phyloP scores from a whole-genome alignment of 2,113 vertebrate species.

The Brachionichthys hirsutus region DNA sequence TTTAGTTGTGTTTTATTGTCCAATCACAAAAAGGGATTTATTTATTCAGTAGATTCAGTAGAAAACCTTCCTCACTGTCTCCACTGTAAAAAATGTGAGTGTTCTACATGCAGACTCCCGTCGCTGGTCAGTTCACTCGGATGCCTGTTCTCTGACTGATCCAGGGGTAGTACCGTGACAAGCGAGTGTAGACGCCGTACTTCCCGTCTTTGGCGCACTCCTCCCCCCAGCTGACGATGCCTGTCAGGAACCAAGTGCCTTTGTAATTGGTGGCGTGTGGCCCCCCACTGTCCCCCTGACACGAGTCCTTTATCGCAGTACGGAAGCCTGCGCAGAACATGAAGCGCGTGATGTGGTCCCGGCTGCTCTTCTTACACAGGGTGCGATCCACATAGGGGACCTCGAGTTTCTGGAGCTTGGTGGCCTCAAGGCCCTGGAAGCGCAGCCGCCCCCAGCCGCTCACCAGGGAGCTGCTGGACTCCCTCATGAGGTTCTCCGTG shows the following conservation, averaged over 20 bases:
- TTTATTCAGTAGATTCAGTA: not conserved
- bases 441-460: slow-evolving; percentile 86
- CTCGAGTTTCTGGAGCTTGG: slow-evolving; percentile 80
- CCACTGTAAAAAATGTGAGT: too few species aligned
- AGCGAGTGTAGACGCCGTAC: slow-evolving; percentile 90
- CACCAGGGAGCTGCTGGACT: slow-evolving; percentile 73
- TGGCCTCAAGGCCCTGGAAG: slow-evolving; percentile 67
- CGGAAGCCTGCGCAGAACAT: slow-evolving; percentile 94
- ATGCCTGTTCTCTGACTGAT: slow-evolving; percentile 76
- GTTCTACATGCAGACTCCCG: not conserved
- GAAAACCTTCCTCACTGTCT: not conserved
- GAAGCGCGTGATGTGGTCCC: slow-evolving; percentile 73
- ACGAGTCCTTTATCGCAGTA: slow-evolving; percentile 78
- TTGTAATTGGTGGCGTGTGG: slow-evolving; percentile 83
- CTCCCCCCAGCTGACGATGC: slow-evolving; percentile 96
- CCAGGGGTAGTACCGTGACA: slow-evolving; percentile 85
- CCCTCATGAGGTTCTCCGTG: slow-evolving; percentile 78
- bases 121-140: slow-evolving; percentile 5
- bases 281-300: slow-evolving; percentile 92
- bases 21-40: not conserved
- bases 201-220: slow-evolving; percentile 87
- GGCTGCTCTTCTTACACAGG: slow-evolving; percentile 82
- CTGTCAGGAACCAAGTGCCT: slow-evolving; percentile 88
- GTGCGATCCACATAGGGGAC: slow-evolving; percentile 85
- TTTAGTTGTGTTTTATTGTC: slow-evolving; percentile 27